Evolutionary conservation across 2,113 vertebrate genomes (phyloP), one percentile per base, ranked within the genome.

Genomic region (Oncorhynchus tshawytscha): DNA sequence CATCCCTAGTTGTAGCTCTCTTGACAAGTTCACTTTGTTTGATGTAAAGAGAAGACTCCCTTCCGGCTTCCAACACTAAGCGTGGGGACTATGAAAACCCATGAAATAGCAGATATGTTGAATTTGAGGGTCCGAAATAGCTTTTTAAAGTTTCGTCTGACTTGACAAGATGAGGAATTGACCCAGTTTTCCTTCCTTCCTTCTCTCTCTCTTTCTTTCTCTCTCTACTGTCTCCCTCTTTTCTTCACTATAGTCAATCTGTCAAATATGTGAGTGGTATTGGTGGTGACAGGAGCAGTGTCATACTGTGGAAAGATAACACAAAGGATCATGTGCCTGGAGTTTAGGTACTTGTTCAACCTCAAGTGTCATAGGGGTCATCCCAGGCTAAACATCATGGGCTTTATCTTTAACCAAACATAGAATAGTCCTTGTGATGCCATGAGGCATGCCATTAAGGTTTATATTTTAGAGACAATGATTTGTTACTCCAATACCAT

Each of bases 91-190:
- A 64, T 62, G 29, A 72, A 65, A 24, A 77, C 75, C 34, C 25
- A 77, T 24, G 71, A 77, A 80, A 85, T 66, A 45, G 39, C 79
- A 78, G 80, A 75, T 84, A 74, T 77, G 77, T 87, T 78, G 83
- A 73, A 29, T 87, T 74, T 76, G 81, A 83, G 39, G 72, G 84
- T 84, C 78, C 67, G 73, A 74, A 86, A 74, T 66, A 73, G 72
- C 81, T 72, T 15, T 4, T 67, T 66, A 80, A 82, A 73, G 78
- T 84, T 84, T 85, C 78, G 85, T 82, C 24, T 9, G 80, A 84
- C 75, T 29, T 82, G 84, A 90, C 84, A 79, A 76, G 84, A 87
- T 74, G 18, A 69, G 82, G 84, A 76, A 83, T 81, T 91, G 89
- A 88, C 90, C 89, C 83, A 88, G 49, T 76, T 76, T 73, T 49